Base-by-base conservation (phyloP, 2,113 vertebrate genomes). In the Mastomys natalensis region DNA sequence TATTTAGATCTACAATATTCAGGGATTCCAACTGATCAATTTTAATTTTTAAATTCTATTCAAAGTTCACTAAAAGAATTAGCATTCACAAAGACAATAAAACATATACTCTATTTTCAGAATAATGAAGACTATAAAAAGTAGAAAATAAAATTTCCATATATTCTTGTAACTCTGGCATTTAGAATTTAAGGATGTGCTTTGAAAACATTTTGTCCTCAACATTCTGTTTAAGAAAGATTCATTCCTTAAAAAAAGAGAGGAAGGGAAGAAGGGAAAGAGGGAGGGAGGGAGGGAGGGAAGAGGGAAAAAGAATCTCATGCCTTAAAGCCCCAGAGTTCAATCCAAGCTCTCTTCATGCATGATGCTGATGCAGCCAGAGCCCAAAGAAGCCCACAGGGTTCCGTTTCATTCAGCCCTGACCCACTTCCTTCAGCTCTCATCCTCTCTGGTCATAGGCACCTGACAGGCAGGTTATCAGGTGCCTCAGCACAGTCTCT, bases 31-130 rank as follows among this genome's bases (percentile, higher is more conserved):
- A 92, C 2, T 66, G 48, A 85, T 29, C 70, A 29, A 87, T 77
- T 76, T 93, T 66, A 94, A 87, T 76, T 93, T 96, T 51, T 53
- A 87, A 64, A 64, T 43, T 13, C 58, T 84, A 48, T 70, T 95
- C 81, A 77, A 93, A 96, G 70, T 86, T 84, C 22, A 89, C 6
- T 64, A 91, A 86, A 86, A 55, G 43, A 89, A 73, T 43, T 62
- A 48, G 22, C 64, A 43, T 31, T 91, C 58, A 90, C 0, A 4
- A 80, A 90, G 58, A 81, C 64, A 92, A 87, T 29, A 81, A 89
- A 91, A 76, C 5, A 34, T 12, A 86, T 15, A 73, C 7, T 85
- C 87, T 17, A 10, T 34, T 82, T 94, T 87, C 29, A 62, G 62
- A 76, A 90, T 85, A 70, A 87, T 58, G 48, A 89, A 84, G 53